phyloP scores from a whole-genome alignment of 1,140 invertebrate species.

The Papilio polytes region DNA sequence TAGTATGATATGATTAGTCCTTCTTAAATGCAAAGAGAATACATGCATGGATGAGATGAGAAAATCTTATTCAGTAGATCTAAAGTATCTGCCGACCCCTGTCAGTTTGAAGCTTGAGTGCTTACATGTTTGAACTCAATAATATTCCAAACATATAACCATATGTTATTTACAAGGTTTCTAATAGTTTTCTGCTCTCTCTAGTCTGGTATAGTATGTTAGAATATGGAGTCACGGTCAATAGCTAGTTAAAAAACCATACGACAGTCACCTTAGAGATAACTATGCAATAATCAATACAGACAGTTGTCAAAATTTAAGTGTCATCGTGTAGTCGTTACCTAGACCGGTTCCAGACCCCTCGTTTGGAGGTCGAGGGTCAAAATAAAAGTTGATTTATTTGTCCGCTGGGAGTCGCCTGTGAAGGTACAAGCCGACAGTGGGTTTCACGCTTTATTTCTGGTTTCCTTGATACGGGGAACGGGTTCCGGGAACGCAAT shows the following conservation, averaged over 20 bases:
- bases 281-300: background rate
- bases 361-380: conserved; percentile 49
- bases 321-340: conserved; percentile 59
- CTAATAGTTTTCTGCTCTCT: no score
- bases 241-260: background rate
- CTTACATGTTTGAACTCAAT: no score
- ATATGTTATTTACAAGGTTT: no score
- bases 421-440: conserved; percentile 42
- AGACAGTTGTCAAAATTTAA: conserved; percentile 51
- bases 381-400: conserved; percentile 62
- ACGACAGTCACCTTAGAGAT: background rate
- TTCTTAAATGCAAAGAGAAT: no score
- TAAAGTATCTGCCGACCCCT: no score
- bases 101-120: no score
- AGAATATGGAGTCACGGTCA: background rate
- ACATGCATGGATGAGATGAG: no score
- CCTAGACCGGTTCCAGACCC: conserved; percentile 45
- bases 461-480: conserved; percentile 37
- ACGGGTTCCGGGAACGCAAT: conserved; percentile 47
- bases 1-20: no score
- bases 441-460: conserved; percentile 40
- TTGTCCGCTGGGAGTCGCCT: conserved; percentile 38
- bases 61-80: no score
- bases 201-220: no score
- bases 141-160: no score